These are phyloP conservation scores for Mionectes olivaceus DNA, from an alignment of 2,797 vertebrate species.

Conservation along the genomic window DNA sequence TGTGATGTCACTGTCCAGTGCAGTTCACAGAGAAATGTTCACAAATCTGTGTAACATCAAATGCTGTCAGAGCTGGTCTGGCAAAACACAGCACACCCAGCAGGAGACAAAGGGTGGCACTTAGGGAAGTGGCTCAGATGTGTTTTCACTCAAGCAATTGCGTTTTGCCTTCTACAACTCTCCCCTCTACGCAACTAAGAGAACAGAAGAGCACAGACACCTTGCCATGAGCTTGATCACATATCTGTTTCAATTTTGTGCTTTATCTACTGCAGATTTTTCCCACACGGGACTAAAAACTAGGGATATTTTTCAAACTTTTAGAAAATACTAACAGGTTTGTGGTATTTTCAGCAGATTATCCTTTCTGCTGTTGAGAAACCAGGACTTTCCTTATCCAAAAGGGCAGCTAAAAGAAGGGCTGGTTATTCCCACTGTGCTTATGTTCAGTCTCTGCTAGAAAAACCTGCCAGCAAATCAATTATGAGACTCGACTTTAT, in stretches of 20 bases:
- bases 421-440: neutral
- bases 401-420: neutral
- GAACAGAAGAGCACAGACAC: neutral
- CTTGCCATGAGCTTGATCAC: neutral
- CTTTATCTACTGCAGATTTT: neutral
- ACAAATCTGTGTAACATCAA: neutral
- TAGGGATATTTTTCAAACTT: neutral
- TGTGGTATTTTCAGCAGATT: neutral
- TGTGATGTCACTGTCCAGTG: neutral
- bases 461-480: neutral
- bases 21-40: neutral
- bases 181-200: neutral
- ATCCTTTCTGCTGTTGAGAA: neutral
- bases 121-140: neutral
- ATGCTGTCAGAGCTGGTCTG: neutral
- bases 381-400: neutral
- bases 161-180: neutral
- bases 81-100: neutral
- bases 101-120: accelerated
- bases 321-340: neutral
- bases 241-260: neutral
- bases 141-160: neutral
- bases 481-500: neutral
- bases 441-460: neutral
- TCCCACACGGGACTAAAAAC: neutral